A percentile compares a stretch with the other conserved stretches of the same genome.
Conservation (phyloP, 2,113 vertebrate species). For the Eidolon helvum region DNA sequence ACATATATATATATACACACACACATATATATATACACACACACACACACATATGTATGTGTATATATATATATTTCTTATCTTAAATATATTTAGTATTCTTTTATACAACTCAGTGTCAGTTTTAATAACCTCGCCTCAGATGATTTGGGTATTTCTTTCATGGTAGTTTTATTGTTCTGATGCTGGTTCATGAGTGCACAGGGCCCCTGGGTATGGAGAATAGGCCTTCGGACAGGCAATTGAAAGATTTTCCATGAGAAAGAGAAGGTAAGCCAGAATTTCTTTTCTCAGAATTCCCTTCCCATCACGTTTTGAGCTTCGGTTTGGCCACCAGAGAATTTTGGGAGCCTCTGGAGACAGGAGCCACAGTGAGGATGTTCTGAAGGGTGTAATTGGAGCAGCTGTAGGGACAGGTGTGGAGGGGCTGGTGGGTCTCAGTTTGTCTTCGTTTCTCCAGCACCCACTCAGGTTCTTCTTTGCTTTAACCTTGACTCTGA, state of each 20-base stretch:
- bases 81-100: neutral
- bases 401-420: accelerated
- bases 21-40: no score
- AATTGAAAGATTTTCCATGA: neutral
- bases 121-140: neutral
- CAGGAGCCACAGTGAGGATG: no score
- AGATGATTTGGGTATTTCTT: neutral
- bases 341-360: neutral
- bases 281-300: neutral
- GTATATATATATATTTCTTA: neutral
- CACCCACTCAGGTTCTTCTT: neutral
- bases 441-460: neutral
- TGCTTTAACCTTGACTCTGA: neutral
- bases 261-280: neutral
- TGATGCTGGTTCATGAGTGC: neutral
- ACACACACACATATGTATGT: no score
- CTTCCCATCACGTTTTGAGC: neutral
- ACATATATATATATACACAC: no score
- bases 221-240: no score
- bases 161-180: neutral
- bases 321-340: neutral
- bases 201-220: no score
- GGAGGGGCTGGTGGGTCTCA: accelerated
- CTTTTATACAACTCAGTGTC: neutral
- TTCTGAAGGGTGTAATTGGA: neutral